Evolutionary conservation across 2,888 invertebrate species (phyloP), one percentile per base, ranked within the genome.

Genomic region (Melinaea marsaeus): DNA sequence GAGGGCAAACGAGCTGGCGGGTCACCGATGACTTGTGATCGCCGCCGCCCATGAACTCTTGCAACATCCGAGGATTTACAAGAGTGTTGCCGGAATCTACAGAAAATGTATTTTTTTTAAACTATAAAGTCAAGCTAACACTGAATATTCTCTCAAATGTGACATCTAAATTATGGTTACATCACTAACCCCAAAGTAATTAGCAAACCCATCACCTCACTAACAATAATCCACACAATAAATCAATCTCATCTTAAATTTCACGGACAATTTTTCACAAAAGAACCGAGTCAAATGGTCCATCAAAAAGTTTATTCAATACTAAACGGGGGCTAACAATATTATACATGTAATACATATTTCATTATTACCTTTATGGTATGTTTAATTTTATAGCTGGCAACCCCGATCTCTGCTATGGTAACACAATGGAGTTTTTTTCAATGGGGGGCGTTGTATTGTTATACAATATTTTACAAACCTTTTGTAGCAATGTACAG

Each of bases 341-440:
- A 88, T 90, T 88, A 90, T 90, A 87, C 86, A 80, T 90, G 90
- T 90, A 86, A 90, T 90, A 90, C 89, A 90, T 90, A 89, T 90
- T 90, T 89, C 88, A 90, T 89, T 88, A 89, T 89, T 88, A 85
- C 87, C 88, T 86, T 76, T 87, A 88, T 88, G 79, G 81, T 72
- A 78, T 83, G 80, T 88, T 88, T 88, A 83, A 87, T 89, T 90
- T 90, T 89, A 88, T 88, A 78, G 80, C 80, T 78, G 73, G 86
- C 85, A 86, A 79, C 84, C 86, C 86, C 78, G 83, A 84, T 80
- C 75, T 69, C 67, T 74, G 72, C 71, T 75, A 74, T 63, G 69
- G 74, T 74, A 74, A 61, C 75, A 85, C 83, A 84, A 85, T 84
- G 80, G 79, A 74, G 73, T 74, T 71, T 75, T 22, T 72, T 61